phyloP scores from a whole-genome alignment of 1,140 invertebrate species.

The Linepithema humile region DNA sequence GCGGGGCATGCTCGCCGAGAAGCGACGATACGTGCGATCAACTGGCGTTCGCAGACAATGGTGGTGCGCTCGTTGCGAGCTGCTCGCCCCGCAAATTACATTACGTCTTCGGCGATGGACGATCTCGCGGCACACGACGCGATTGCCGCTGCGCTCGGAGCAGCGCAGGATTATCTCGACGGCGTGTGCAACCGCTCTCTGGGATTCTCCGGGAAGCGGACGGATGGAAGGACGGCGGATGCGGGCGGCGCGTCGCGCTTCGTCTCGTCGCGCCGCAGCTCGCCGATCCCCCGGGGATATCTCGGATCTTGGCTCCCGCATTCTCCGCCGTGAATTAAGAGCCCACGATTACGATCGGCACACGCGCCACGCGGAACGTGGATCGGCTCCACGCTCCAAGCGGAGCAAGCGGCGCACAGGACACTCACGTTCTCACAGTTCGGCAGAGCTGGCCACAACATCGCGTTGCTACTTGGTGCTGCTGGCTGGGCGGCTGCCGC shows the following conservation, averaged over 20 bases:
- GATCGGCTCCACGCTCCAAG: not conserved
- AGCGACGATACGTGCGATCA: conserved; percentile 29
- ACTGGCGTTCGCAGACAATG: conserved; percentile 59
- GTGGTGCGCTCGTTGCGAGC: conserved; percentile 44
- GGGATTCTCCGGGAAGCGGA: not conserved
- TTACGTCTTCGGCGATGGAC: not conserved
- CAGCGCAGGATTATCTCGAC: conserved; percentile 55
- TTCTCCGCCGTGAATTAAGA: conserved; percentile 11
- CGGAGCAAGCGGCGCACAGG: not conserved
- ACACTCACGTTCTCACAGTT: conserved; percentile 75
- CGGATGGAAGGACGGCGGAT: not conserved
- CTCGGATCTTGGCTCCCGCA: not conserved
- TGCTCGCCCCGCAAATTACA: conserved; percentile 1
- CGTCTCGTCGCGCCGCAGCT: not conserved
- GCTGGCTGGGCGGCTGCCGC: conserved; percentile 19
- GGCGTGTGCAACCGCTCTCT: not conserved
- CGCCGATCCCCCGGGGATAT: too few relatives aligned
- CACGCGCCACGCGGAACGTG: not conserved
- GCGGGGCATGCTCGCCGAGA: conserved; percentile 1
- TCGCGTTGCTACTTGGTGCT: conserved; percentile 62
- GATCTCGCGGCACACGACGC: conserved; percentile 15
- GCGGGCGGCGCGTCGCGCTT: not conserved
- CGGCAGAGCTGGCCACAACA: conserved; percentile 63
- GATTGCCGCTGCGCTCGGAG: not conserved
- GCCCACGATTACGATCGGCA: not conserved